Evolutionary conservation across 1,140 invertebrate genomes (phyloP).

Genomic region (Cryptotermes secundus): DNA sequence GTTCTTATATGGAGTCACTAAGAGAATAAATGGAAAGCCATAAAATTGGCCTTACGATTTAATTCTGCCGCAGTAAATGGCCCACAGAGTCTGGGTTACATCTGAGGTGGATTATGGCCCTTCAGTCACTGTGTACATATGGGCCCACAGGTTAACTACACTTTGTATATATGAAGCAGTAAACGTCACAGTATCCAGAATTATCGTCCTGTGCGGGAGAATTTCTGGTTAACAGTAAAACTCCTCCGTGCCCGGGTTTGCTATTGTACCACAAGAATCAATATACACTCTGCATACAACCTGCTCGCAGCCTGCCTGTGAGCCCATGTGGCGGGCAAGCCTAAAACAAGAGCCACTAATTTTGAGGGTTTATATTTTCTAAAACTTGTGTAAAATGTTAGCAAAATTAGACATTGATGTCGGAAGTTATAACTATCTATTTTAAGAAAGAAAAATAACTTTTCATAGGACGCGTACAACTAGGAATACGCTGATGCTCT

Average conservation of each 20-base stretch:
- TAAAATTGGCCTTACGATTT: neutral
- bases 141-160: slow-evolving; percentile 23
- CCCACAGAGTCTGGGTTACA: neutral
- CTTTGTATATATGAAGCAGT: slow-evolving; percentile 26
- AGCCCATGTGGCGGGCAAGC: neutral
- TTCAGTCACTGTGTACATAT: neutral
- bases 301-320: neutral
- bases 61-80: neutral
- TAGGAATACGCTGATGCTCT: too few species aligned
- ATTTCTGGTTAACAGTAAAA: slow-evolving; percentile 29
- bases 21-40: too few species aligned
- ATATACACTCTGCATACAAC: slow-evolving; percentile 32
- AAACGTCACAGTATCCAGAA: slow-evolving; percentile 31
- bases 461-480: neutral
- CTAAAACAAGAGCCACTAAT: neutral
- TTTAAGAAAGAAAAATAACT: slow-evolving; percentile 6
- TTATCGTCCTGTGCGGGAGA: slow-evolving; percentile 26
- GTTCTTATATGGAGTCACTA: too few species aligned
- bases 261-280: slow-evolving; percentile 33
- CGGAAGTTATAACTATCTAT: neutral
- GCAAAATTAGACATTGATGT: neutral
- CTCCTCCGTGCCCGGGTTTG: slow-evolving; percentile 21
- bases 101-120: too few species aligned
- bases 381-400: slow-evolving; percentile 2
- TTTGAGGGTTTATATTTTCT: neutral